phyloP scores from a whole-genome alignment of 2,888 invertebrate species.

The Anaspis maculata region DNA sequence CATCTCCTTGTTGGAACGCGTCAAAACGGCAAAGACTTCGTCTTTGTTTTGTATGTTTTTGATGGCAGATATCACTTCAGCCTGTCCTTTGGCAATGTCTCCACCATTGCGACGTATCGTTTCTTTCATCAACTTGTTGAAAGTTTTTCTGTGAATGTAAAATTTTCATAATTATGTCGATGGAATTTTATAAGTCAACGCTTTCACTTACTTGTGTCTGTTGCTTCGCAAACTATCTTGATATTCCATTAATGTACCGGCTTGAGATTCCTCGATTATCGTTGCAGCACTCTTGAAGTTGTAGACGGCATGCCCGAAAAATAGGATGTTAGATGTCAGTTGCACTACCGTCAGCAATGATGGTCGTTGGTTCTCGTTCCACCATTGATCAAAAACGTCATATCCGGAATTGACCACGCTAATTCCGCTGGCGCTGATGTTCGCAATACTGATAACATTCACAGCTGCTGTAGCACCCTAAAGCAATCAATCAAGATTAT shows the following conservation, averaged over 20 bases:
- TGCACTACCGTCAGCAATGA: constrained; percentile 42
- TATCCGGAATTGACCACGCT: constrained; percentile 28
- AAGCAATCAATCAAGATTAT: constrained; percentile 4
- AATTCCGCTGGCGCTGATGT: constrained; percentile 29
- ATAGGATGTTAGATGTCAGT: constrained; percentile 28
- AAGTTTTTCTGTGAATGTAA: constrained; percentile 51
- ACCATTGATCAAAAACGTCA: constrained; percentile 29
- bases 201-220: no score
- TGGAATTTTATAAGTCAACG: no score
- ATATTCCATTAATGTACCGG: constrained; percentile 46
- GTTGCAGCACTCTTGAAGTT: constrained; percentile 28
- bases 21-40: constrained; percentile 48
- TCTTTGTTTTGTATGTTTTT: constrained; percentile 48
- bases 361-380: constrained; percentile 24
- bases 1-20: constrained; percentile 47
- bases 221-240: constrained; percentile 48
- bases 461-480: constrained; percentile 23
- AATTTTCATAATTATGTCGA: no score
- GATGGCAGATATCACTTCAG: constrained; percentile 49
- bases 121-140: constrained; percentile 50
- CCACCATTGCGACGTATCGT: constrained; percentile 45
- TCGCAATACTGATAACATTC: constrained; percentile 26
- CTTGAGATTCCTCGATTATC: constrained; percentile 47
- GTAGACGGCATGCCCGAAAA: constrained; percentile 33
- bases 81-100: constrained; percentile 40